Conservation (phyloP, 2,888 invertebrate genomes). For the Ophonus ardosiacus region DNA sequence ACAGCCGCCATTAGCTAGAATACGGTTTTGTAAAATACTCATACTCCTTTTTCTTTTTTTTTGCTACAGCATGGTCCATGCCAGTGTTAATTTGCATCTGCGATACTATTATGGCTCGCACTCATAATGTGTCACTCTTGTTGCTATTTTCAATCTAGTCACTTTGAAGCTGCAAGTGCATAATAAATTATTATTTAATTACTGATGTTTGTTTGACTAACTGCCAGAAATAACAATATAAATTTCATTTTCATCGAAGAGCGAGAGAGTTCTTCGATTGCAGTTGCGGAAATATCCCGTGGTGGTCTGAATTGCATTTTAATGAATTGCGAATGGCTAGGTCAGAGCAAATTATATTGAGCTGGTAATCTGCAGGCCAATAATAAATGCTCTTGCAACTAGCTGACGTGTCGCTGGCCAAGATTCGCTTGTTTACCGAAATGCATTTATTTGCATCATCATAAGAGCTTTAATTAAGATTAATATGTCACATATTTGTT, state of each 20-base stretch:
- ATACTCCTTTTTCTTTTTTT: no score
- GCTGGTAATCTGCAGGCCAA: slow-evolving; percentile 26
- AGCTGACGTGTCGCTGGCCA: slow-evolving; percentile 42
- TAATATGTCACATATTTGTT: slow-evolving; percentile 44
- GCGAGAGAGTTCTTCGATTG: not conserved
- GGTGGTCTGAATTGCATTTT: slow-evolving; percentile 34
- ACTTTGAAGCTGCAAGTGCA: slow-evolving; percentile 46
- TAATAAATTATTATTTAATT: slow-evolving; percentile 55
- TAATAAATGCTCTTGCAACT: slow-evolving; percentile 43
- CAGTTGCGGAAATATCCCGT: slow-evolving; percentile 1
- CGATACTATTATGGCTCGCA: not conserved
- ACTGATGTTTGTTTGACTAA: slow-evolving; percentile 37
- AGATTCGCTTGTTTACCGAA: slow-evolving; percentile 36
- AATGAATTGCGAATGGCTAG: slow-evolving; percentile 22
- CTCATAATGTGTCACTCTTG: not conserved
- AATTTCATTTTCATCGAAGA: slow-evolving; percentile 50
- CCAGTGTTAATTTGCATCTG: not conserved
- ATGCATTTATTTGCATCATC: slow-evolving; percentile 42
- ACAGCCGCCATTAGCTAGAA: not conserved
- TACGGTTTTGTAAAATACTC: not conserved
- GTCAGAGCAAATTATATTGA: slow-evolving; percentile 29
- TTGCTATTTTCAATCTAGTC: slow-evolving; percentile 26
- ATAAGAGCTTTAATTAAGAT: slow-evolving; percentile 46
- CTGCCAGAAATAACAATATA: slow-evolving; percentile 48
- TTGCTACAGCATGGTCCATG: not conserved